A percentile compares a stretch with the other conserved stretches of the same genome.
Conservation (phyloP, 1,140 invertebrate species). For the Hyphantria cunea region DNA sequence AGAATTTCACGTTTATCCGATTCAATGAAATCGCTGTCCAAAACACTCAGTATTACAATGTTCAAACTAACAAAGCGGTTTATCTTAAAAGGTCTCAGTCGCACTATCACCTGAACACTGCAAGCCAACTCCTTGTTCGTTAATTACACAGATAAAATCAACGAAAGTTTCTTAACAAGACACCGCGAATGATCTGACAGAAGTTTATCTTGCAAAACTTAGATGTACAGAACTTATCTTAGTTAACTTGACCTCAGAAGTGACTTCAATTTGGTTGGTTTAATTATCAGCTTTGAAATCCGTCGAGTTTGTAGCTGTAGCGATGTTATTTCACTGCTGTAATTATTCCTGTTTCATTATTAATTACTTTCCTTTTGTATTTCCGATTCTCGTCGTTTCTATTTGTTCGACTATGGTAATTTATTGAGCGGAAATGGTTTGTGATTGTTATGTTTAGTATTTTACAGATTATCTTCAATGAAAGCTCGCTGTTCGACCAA, state of each 20-base stretch:
- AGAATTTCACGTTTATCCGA: too few species aligned
- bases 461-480: neutral
- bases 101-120: slow-evolving; percentile 28
- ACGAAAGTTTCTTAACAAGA: slow-evolving; percentile 38
- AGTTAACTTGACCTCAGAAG: slow-evolving; percentile 30
- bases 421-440: neutral
- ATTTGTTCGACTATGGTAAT: slow-evolving; percentile 9
- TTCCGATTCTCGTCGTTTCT: slow-evolving; percentile 9
- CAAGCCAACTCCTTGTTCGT: slow-evolving; percentile 30
- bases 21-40: too few species aligned
- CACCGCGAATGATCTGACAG: slow-evolving; percentile 37
- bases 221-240: slow-evolving; percentile 34
- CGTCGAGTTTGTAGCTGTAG: slow-evolving; percentile 4
- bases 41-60: neutral
- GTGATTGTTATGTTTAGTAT: neutral
- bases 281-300: slow-evolving; percentile 36
- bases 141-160: slow-evolving; percentile 44
- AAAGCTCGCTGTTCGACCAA: too few species aligned
- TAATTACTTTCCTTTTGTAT: slow-evolving; percentile 19
- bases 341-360: slow-evolving; percentile 18
- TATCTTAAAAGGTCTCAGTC: neutral
- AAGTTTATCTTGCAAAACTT: slow-evolving; percentile 40
- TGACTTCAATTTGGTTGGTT: slow-evolving; percentile 22
- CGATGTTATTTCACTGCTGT: slow-evolving; percentile 5
- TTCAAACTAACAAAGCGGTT: slow-evolving; percentile 10